Evolutionary conservation across 2,113 vertebrate genomes (phyloP).

Genomic region (Phyllopteryx taeniolatus): DNA sequence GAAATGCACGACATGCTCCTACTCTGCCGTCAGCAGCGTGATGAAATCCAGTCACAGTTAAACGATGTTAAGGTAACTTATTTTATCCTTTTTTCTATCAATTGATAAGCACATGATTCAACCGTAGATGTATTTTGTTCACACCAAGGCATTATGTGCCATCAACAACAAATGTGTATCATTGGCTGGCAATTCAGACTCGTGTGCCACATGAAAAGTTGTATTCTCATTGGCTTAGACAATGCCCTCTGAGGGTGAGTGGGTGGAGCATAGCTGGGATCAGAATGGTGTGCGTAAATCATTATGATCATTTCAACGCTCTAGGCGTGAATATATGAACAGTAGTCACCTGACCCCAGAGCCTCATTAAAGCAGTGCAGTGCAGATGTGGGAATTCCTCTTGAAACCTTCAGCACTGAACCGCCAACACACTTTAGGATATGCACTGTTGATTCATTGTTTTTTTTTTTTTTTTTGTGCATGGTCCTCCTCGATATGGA

Average conservation of each 20-base stretch:
- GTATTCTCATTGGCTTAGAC: slow-evolving; percentile 25
- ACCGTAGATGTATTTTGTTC: neutral
- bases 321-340: slow-evolving; percentile 50
- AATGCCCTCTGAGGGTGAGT: slow-evolving; percentile 36
- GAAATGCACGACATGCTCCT: slow-evolving; percentile 75
- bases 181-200: slow-evolving; percentile 24
- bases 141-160: neutral
- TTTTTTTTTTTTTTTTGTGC: slow-evolving; percentile 50
- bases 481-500: slow-evolving; percentile 53
- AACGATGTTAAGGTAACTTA: slow-evolving; percentile 77
- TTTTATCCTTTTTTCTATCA: neutral
- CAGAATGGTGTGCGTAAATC: slow-evolving; percentile 43
- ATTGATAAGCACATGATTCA: neutral
- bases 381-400: slow-evolving; percentile 33
- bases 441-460: slow-evolving; percentile 31
- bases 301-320: slow-evolving; percentile 32
- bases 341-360: slow-evolving; percentile 46
- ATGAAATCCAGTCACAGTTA: slow-evolving; percentile 75
- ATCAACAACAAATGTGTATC: neutral
- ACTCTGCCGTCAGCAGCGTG: slow-evolving; percentile 77
- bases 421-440: slow-evolving; percentile 19
- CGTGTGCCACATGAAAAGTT: slow-evolving; percentile 41
- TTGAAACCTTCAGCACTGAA: slow-evolving; percentile 17
- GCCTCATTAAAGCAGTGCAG: slow-evolving; percentile 42
- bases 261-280: slow-evolving; percentile 46